phyloP scores from a whole-genome alignment of 2,888 invertebrate species.

The Tolmerus cingulatus region DNA sequence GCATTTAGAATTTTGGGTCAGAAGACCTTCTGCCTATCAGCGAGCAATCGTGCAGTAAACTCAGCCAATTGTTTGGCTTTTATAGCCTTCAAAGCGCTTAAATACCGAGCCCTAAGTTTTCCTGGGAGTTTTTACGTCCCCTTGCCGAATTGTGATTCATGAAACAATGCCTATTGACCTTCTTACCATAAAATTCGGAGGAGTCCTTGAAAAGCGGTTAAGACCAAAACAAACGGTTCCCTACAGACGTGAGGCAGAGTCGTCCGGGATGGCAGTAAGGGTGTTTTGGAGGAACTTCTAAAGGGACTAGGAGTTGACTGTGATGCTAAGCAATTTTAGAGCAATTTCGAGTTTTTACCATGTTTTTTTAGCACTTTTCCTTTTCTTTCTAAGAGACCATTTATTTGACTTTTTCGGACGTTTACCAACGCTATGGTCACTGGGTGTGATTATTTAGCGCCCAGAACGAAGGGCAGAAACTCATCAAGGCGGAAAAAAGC shows the following conservation, averaged over 20 bases:
- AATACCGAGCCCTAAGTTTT: background rate
- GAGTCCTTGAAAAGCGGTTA: background rate
- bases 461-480: background rate
- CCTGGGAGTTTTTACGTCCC: background rate
- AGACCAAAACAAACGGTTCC: background rate
- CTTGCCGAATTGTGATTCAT: background rate
- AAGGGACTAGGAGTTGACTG: background rate
- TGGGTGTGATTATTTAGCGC: background rate
- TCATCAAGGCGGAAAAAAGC: background rate
- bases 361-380: background rate
- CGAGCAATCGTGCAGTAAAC: background rate
- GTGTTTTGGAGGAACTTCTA: background rate
- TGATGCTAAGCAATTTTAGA: background rate
- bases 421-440: background rate
- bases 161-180: conserved; percentile 10
- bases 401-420: background rate
- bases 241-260: background rate
- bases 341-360: background rate
- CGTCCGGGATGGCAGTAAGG: background rate
- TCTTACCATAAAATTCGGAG: background rate
- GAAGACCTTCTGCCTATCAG: background rate
- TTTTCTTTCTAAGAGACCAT: background rate
- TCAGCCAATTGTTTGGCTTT: background rate
- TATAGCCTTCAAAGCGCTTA: conserved; percentile 12
- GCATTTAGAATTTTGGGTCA: background rate